phyloP scores from a whole-genome alignment of 1,140 invertebrate genomes.

The Drosophila rufa region DNA sequence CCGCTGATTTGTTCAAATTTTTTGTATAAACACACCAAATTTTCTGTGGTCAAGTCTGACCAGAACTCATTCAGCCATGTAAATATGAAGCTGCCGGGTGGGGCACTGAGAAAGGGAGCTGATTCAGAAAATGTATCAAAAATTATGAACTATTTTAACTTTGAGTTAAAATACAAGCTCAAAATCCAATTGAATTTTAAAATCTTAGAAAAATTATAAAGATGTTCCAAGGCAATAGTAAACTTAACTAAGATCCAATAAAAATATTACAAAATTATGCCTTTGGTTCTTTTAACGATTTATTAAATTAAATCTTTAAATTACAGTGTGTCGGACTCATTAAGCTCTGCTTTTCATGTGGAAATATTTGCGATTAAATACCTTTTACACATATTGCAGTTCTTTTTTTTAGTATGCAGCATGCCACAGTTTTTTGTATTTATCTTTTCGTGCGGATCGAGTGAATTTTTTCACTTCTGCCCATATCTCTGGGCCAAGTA shows the following conservation, averaged over 20 bases:
- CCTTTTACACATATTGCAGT: constrained; percentile 14
- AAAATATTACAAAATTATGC: no score
- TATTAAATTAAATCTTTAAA: neutral
- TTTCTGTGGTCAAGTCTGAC: constrained; percentile 18
- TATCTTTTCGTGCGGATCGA: constrained; percentile 54
- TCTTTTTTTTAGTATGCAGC: constrained; percentile 35
- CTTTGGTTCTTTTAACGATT: neutral
- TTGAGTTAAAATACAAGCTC: no score
- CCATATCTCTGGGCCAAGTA: constrained; percentile 35
- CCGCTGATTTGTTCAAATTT: constrained; percentile 68
- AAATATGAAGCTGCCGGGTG: constrained; percentile 19
- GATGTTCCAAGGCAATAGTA: neutral
- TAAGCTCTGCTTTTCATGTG: constrained; percentile 15
- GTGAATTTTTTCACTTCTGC: constrained; percentile 25
- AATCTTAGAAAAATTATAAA: neutral
- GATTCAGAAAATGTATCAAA: neutral
- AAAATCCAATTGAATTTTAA: no score
- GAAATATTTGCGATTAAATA: constrained; percentile 40
- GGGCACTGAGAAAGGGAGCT: constrained; percentile 6
- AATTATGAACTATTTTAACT: neutral
- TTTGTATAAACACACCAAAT: constrained; percentile 52
- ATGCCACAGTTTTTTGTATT: constrained; percentile 18
- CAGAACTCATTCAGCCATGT: constrained; percentile 23
- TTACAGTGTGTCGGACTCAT: constrained; percentile 21
- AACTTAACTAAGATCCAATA: no score